A percentile compares a stretch with the other conserved stretches of the same genome.
These are phyloP conservation scores for Eurytoma californica DNA, from an alignment of 2,888 invertebrate species.

Conservation along the genomic window DNA sequence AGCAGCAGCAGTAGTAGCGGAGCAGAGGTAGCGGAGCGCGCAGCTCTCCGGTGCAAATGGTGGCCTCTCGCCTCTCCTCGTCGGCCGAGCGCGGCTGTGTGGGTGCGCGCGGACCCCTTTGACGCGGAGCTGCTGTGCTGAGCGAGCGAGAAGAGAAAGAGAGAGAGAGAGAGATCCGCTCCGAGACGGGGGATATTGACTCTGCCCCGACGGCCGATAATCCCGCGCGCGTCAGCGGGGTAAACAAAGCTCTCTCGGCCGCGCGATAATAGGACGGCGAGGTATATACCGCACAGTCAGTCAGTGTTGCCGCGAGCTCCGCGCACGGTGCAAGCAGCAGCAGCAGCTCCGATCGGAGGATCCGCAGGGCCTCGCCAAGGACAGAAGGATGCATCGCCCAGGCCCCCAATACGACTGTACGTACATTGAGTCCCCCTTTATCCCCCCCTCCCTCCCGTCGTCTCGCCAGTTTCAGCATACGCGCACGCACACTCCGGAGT, in stretches of 20 bases:
- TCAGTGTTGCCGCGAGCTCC: too few relatives aligned
- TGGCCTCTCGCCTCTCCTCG: slow-evolving; percentile 14
- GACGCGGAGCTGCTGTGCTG: neutral
- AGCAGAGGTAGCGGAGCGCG: neutral
- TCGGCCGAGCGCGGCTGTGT: neutral
- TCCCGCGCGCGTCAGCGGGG: too few relatives aligned
- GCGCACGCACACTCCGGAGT: neutral
- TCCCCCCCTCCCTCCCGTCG: too few relatives aligned
- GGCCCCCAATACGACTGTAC: neutral
- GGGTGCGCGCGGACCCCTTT: neutral
- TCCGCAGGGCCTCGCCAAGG: too few relatives aligned
- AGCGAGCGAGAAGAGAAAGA: neutral
- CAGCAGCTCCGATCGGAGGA: neutral
- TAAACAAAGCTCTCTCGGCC: too few relatives aligned
- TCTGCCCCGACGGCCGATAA: too few relatives aligned
- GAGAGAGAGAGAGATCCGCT: neutral
- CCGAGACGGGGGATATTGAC: too few relatives aligned
- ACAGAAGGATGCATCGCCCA: too few relatives aligned
- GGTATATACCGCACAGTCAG: neutral
- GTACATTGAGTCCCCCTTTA: neutral
- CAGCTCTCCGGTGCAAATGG: neutral
- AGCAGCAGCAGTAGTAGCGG: slow-evolving; percentile 62
- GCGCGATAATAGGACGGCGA: too few relatives aligned
- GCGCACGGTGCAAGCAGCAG: neutral
- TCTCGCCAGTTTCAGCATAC: too few relatives aligned